Evolutionary conservation across 1,140 invertebrate species (phyloP), one percentile per base, ranked within the genome.

Genomic region (Drosophila persimilis): DNA sequence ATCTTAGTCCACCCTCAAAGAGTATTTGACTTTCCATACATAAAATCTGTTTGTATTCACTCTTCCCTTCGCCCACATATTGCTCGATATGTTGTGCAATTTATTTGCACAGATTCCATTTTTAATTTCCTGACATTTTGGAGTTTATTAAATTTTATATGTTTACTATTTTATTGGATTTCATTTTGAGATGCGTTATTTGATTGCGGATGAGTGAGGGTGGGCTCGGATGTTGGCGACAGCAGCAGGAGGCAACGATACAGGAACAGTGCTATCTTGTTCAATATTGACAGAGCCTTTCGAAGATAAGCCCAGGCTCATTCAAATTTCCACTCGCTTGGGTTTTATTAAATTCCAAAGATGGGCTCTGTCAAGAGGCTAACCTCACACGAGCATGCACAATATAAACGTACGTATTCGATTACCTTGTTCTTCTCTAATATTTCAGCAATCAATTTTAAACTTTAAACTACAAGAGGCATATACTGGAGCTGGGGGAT

Each of bases 91-190:
- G 29, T 35, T 53, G 13, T 6, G 1, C 24, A 31, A 55, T 69
- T 67, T 69, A 56, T 57, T 67, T 57, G 52, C 52, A 29, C 52
- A 56, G 41, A 62, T 62, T 56, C 20, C 51, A 61, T 70, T 71
- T 71, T 70, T 71, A 71, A 71, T 71, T 60, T 72, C 56, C 66
- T 61, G 66, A 50, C 69, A 20, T 55, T 61, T 50, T 29, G 22
- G 39, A 71, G 66, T 72, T 61, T 72, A 72, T 72, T 72, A 71
- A 54, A 72, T 72, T 53, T 61, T 71, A 71, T 72, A 52, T 62
- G 56, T 35, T 50, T 9, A 71, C 69, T 71, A 72, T 35, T 48
- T 71, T 72, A 72, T 72, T 72, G 69, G 66, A 61, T 53, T 61
- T 48, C 47, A 47, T 46, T 50, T 46, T 64, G 45, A 47, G 9